Percentiles rank a stretch among this genome's conserved stretches.
Conservation (phyloP, 2,888 invertebrate genomes). For the Chymomyza caudatula region DNA sequence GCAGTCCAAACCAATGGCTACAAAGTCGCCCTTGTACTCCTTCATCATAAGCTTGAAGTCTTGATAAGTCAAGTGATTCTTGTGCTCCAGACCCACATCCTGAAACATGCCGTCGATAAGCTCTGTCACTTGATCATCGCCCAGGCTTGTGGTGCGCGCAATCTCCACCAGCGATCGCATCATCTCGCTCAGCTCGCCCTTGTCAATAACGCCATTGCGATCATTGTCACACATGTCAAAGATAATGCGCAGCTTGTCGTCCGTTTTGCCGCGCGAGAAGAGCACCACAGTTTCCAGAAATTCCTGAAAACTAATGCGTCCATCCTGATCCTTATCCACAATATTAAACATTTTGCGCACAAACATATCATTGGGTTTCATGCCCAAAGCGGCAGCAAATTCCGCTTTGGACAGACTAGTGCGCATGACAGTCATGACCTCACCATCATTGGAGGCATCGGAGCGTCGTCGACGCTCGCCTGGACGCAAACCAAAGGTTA, state of each 20-base stretch:
- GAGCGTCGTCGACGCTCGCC: conserved; percentile 89
- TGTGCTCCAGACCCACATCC: conserved; percentile 93
- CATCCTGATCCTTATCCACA: conserved; percentile 95
- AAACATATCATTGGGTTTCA: conserved; percentile 96
- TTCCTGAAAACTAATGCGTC: conserved; percentile 96
- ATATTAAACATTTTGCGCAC: conserved; percentile 98
- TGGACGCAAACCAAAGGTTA: conserved; percentile 91
- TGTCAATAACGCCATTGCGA: conserved; percentile 95
- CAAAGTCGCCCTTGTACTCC: conserved; percentile 96
- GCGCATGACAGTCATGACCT: conserved; percentile 94
- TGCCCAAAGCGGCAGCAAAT: conserved; percentile 96
- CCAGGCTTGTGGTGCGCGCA: conserved; percentile 92
- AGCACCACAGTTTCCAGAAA: conserved; percentile 95
- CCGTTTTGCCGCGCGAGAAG: conserved; percentile 94
- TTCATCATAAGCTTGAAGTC: conserved; percentile 98
- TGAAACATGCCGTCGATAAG: conserved; percentile 96
- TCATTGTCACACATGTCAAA: conserved; percentile 99
- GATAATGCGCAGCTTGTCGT: conserved; percentile 94
- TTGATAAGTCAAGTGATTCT: conserved; percentile 92
- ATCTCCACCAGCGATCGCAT: conserved; percentile 94
- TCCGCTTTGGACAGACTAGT: conserved; percentile 94
- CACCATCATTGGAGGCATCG: conserved; percentile 86
- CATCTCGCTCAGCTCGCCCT: conserved; percentile 95
- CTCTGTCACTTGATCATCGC: conserved; percentile 93
- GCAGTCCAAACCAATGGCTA: conserved; percentile 95